A percentile compares a stretch with the other conserved stretches of the same genome.
phyloP scores from a whole-genome alignment of 1,140 invertebrate species.

The Bicyclus anynana region DNA sequence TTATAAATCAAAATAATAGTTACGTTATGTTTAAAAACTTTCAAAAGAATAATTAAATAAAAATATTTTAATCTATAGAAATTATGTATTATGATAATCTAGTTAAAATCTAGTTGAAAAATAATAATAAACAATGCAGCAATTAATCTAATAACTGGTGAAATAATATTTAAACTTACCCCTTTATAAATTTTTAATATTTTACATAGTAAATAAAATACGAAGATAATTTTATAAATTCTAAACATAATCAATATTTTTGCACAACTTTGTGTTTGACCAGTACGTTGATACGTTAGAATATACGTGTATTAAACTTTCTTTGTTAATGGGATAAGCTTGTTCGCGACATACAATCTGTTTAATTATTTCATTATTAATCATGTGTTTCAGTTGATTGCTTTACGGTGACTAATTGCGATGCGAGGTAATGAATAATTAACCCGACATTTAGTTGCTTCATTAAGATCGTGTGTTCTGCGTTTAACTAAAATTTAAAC shows the following conservation, averaged over 20 bases:
- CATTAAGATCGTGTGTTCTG: not conserved
- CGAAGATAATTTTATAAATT: too few relatives aligned
- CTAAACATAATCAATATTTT: too few relatives aligned
- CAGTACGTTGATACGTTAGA: too few relatives aligned
- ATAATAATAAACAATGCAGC: too few relatives aligned
- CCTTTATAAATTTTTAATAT: too few relatives aligned
- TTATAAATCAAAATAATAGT: too few relatives aligned
- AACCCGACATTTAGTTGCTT: constrained; percentile 7
- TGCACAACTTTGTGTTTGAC: not conserved
- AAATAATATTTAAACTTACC: too few relatives aligned
- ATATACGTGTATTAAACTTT: not conserved
- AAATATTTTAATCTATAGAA: too few relatives aligned
- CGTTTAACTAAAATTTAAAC: not conserved
- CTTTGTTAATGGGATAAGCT: not conserved
- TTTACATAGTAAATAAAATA: too few relatives aligned
- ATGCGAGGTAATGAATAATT: constrained; percentile 20
- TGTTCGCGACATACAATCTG: not conserved
- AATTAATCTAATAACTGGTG: too few relatives aligned
- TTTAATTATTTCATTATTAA: constrained; percentile 18
- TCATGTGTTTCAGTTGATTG: constrained; percentile 18
- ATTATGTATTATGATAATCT: too few relatives aligned
- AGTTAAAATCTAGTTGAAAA: too few relatives aligned
- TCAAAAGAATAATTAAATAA: not conserved
- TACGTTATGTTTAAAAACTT: not conserved
- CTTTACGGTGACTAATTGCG: constrained; percentile 17